These are phyloP conservation scores for Nomada ferruginata DNA, from an alignment of 2,888 invertebrate genomes.

Conservation along the genomic window DNA sequence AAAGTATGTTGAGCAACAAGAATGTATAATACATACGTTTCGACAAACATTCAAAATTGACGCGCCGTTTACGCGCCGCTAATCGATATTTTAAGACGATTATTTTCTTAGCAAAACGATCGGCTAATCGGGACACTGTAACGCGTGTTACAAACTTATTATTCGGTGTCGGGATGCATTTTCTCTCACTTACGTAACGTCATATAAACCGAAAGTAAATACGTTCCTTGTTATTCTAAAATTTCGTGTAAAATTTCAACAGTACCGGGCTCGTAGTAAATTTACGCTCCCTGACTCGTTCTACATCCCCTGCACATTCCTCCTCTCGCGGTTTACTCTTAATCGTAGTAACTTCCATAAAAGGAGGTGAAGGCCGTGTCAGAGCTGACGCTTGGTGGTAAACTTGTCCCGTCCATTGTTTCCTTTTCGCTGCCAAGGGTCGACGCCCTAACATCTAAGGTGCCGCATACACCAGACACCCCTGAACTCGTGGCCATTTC, in stretches of 20 bases:
- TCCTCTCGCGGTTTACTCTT: constrained; percentile 2
- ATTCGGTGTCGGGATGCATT: constrained; percentile 14
- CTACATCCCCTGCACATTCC: neutral
- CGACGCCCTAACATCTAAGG: constrained; percentile 84
- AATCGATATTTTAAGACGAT: constrained; percentile 8
- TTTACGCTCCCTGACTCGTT: constrained; percentile 16
- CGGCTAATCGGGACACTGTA: constrained; percentile 6
- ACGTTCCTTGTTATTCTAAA: constrained; percentile 6
- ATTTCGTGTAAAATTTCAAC: constrained; percentile 43
- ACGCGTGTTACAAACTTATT: constrained; percentile 36
- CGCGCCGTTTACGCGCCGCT: neutral
- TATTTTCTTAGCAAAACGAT: constrained; percentile 29
- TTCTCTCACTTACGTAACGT: constrained; percentile 6
- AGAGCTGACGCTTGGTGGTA: constrained; percentile 85
- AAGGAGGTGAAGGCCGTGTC: constrained; percentile 86
- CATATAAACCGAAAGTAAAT: constrained; percentile 8
- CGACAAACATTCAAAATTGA: constrained; percentile 28
- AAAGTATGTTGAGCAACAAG: constrained; percentile 57
- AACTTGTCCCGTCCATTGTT: constrained; percentile 82
- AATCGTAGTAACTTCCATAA: constrained; percentile 84
- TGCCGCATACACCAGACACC: constrained; percentile 81
- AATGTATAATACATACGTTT: constrained; percentile 23
- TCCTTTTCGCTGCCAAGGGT: constrained; percentile 83
- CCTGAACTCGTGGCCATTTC: constrained; percentile 82
- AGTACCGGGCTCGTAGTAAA: neutral